Percentiles rank a stretch among this genome's conserved stretches.
These are phyloP conservation scores for Burhinus bistriatus DNA, from an alignment of 2,113 vertebrate species.

Conservation along the genomic window DNA sequence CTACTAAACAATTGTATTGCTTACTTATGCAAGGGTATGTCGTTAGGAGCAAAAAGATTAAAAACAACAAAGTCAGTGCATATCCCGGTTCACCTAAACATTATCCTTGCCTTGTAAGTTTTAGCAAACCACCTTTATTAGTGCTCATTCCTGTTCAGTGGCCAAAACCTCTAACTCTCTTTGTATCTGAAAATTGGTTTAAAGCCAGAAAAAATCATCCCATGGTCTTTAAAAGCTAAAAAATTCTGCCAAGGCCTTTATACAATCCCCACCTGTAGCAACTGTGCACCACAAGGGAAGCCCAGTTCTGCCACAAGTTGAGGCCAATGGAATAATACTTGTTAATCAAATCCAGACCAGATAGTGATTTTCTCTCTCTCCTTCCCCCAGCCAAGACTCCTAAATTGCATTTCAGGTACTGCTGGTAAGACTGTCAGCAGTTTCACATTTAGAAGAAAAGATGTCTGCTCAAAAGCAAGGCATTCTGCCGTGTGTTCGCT, in stretches of 20 bases:
- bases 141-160: not conserved
- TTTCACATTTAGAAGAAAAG: not conserved
- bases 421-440: not conserved
- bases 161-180: not conserved
- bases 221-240: not conserved
- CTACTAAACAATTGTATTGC: not conserved
- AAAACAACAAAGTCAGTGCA: not conserved
- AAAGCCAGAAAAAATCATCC: not conserved
- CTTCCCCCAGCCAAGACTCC: not conserved
- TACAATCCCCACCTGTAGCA: not conserved
- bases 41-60: not conserved
- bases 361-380: not conserved
- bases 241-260: not conserved
- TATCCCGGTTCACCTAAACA: not conserved
- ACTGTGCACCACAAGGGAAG: not conserved
- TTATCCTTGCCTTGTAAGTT: not conserved
- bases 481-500: not conserved
- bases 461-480: not conserved
- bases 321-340: not conserved
- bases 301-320: not conserved
- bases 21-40: not conserved
- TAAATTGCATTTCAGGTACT: conserved; percentile 20
- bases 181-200: not conserved
- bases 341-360: not conserved
- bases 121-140: not conserved